Base-by-base conservation (phyloP, 2,888 invertebrate species). In the Leptinotarsa tumamoca region DNA sequence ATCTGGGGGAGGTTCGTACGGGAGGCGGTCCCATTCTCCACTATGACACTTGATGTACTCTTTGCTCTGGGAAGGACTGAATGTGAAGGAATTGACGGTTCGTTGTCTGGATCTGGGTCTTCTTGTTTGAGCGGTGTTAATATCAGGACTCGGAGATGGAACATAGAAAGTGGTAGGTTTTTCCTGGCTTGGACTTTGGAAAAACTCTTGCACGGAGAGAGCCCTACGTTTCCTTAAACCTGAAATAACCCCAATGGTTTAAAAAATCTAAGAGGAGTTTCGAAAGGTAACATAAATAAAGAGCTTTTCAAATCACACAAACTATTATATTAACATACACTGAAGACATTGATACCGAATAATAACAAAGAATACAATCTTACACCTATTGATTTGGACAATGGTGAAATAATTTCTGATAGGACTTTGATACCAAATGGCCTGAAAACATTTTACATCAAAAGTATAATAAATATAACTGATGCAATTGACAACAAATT, bases 111-210 rank as follows among this genome's bases (percentile, higher is more conserved):
- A 82, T 66, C 85, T 80, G 52, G 85, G 82, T 73, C 82, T 81
- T 58, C 84, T 80, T 71, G 79, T 74, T 21, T 43, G 80, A 18
- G 81, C 75, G 23, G 71, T 72, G 27, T 71, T 63, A 27, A 74
- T 68, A 54, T 81, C 78, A 3, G 76, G 73, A 18, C 21, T 43
- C n/a, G 91, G 91, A 85, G 93, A 92, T 74, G 94, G 94, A 50
- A 94, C 94, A 86, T 94, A 94, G 85, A 94, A 94, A 7, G 91
- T 92, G 3, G 92, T 90, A 76, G 90, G 90, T 77, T 90, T 90
- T 17, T 91, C 89, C 61, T 82, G 85, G 18, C 83, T 83, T 17
- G 86, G 85, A 76, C 84, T 86, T 66, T 84, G 85, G 80, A 93
- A 90, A 17, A 93, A 92, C 83, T 94, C 94, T 81, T 93, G 93